Base-by-base conservation (phyloP, 2,113 vertebrate species). In the Leiothrix lutea region DNA sequence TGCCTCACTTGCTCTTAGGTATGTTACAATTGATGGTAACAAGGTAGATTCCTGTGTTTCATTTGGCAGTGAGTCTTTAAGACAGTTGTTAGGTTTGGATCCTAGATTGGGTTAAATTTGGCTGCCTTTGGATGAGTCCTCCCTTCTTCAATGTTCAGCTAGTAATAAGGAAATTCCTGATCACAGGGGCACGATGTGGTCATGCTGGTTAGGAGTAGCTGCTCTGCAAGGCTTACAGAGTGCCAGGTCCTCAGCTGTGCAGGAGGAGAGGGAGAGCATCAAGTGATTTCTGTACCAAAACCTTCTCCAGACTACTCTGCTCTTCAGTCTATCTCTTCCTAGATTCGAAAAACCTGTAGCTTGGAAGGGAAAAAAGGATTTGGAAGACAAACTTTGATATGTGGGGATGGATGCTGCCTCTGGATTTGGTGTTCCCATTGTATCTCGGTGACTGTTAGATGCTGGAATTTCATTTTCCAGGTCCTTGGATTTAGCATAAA, bases 111-210 rank as follows among this genome's bases (percentile, higher is more conserved):
- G 14, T 20, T 47, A n/a, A 62, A n/a, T 95, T 6, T 33, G 24
- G 8, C 14, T 74, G 56, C n/a, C 20, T 67, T 38, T 67, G 53
- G 45, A 45, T 24, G 66, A 48, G 29, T 56, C 44, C 44, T 82
- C 61, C 67, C 57, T 78, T 73, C 64, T 44, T 72, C 1, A 4
- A 1, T 23, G 31, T 74, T 81, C 29, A 36, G 20, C 45, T 91
- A 56, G 20, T 69, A 17, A 3, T 40, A 25, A 82, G 25, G 75
- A 53, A 65, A 58, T 58, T 33, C 6, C 12, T 44, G 28, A 26
- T 64, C 3, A 2, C 29, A 72, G 54, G 40, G 24, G n/a, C 2
- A 5, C 2, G 2, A 26, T 28, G 38, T 10, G 5, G 12, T 45
- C 1, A 0, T 58, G 44, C 12, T 44, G 77, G 29, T 23, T 33